Base-by-base conservation (phyloP, 2,888 invertebrate species). In the Blastobasis adustella region DNA sequence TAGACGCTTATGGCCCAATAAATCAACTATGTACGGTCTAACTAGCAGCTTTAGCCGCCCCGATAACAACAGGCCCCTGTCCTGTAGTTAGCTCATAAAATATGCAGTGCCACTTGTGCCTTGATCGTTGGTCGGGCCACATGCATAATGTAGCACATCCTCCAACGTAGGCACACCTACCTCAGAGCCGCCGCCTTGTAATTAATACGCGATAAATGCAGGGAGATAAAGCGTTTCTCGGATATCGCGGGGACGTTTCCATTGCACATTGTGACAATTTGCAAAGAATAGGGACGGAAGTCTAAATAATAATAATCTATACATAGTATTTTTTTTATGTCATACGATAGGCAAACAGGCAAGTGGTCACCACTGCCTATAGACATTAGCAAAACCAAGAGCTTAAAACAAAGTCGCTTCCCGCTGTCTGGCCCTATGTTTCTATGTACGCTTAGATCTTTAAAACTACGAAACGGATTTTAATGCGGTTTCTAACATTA, bases 121-220 rank as follows among this genome's bases (percentile, higher is more conserved):
- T 6, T n/a, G 51, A 52, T 54, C 51, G 46, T 42, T 47, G 41
- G 47, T 37, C 51, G 47, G 50, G 49, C 44, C 7, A 9, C 10
- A 10, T 58, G 51, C 49, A 57, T 57, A 51, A 53, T 50, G 47
- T 6, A 50, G 41, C 51, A 51, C 49, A 49, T 10, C 47, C 8
- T 59, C 57, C 60, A 62, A 59, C 52, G 56, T 57, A 61, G n/a
- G n/a, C n/a, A n/a, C 58, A 59, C 51, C 8, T 44, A n/a, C 47
- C 49, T 46, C 52, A 53, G 46, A n/a, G 39, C 45, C n/a, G 23
- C 44, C 55, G 54, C 63, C 60, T 61, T 69, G 59, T 71, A 67
- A 69, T 72, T 70, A 62, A 57, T 49, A 54, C 51, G 46, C 51
- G 52, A 46, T 51, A 54, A 50, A 54, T 55, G 49, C 41, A 47